Evolutionary conservation across 2,888 invertebrate genomes (phyloP), one percentile per base, ranked within the genome.

Genomic region (Parasteatoda lunata): DNA sequence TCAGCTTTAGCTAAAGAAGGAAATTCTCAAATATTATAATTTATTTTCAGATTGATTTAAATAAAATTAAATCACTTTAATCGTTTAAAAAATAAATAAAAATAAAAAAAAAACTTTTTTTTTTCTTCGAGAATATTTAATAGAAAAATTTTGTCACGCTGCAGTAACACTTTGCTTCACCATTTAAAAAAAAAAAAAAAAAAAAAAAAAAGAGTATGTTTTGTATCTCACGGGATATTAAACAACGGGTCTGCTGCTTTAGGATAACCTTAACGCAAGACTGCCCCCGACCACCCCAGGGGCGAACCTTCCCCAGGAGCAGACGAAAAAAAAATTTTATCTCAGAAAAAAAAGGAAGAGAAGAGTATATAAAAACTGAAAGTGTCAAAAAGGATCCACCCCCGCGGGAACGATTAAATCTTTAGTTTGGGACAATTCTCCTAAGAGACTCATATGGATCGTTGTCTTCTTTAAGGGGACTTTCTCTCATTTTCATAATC

Each of bases 241-340:
- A 70, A 15, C 69, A 52, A 79, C 80, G 52, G 76, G 83, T 80
- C 85, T 86, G 85, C 49, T 48, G 71, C 52, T 51, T 30, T 11
- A 65, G 84, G 85, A 86, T 86, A 86, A 86, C 85, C 79, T 75
- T 76, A 70, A 79, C 84, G 84, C 84, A 70, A 79, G 73, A 85
- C 78, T 72, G 75, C 65, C 73, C 71, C 64, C 79, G 78, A 48
- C 71, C 52, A 71, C 76, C 80, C 85, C 54, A 9, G 71, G 77
- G 78, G 76, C 73, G 54, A 66, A 71, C 64, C 83, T 73, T 75
- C 70, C 80, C 72, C 66, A 64, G 80, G 80, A 73, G 71, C 77
- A 69, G 64, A 68, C 47, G 59, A 79, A 70, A 8, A 65, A n/a
- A 49, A n/a, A 66, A 79, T 84, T 86, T 86, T 86, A 86, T 86